Percentiles rank a stretch among this genome's conserved stretches.
phyloP scores from a whole-genome alignment of 92 coral and sea anemone genomes.

The Pocillopora meandrina region DNA sequence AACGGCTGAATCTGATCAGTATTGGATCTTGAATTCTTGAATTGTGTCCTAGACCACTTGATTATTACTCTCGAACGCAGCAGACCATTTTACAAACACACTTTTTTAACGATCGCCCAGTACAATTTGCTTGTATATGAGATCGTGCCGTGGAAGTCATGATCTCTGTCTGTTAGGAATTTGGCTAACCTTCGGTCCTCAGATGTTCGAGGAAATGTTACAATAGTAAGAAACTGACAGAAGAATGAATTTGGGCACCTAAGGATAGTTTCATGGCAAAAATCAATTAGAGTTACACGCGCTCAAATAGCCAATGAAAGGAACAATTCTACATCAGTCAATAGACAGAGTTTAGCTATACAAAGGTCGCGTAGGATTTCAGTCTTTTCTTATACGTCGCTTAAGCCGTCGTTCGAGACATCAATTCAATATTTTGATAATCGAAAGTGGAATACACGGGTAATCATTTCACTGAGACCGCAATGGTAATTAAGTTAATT shows the following conservation, averaged over 20 bases:
- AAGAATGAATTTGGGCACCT: too few species aligned
- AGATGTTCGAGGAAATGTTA: not conserved
- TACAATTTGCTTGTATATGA: not conserved
- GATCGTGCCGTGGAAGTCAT: not conserved
- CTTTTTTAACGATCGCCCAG: not conserved
- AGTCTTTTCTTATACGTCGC: too few species aligned
- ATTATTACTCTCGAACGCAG: not conserved
- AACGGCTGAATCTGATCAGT: constrained; percentile 9
- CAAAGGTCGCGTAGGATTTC: constrained; percentile 1
- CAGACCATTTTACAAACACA: not conserved
- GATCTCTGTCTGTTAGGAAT: not conserved
- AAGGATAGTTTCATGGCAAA: not conserved
- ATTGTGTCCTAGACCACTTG: not conserved
- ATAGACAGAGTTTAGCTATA: not conserved
- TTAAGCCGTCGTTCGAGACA: too few species aligned
- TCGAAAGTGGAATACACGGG: not conserved
- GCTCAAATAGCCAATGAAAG: not conserved
- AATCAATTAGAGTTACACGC: not conserved
- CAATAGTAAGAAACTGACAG: not conserved
- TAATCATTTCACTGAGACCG: not conserved
- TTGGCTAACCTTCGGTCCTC: not conserved
- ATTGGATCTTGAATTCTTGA: not conserved
- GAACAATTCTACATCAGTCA: constrained; percentile 12
- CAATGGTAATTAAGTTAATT: constrained; percentile 23
- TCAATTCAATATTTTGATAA: too few species aligned